These are phyloP conservation scores for Antheraea pernyi DNA, from an alignment of 1,140 invertebrate genomes.

Conservation along the genomic window DNA sequence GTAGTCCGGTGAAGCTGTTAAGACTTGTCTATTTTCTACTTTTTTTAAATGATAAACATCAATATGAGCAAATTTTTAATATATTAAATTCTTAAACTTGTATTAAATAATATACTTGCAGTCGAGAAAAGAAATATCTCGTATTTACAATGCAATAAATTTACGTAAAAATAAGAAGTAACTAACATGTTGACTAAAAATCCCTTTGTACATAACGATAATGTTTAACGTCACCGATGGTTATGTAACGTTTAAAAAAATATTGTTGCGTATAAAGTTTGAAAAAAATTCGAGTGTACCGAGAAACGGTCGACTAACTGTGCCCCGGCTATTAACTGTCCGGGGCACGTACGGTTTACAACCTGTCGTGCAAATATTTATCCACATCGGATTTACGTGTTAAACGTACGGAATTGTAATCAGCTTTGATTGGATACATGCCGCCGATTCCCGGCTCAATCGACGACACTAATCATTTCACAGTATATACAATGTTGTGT, in stretches of 20 bases:
- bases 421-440: conserved; percentile 59
- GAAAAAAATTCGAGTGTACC: conserved; percentile 46
- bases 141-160: too few relatives aligned
- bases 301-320: conserved; percentile 58
- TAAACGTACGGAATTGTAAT: conserved; percentile 69
- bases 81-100: too few relatives aligned
- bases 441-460: conserved; percentile 19
- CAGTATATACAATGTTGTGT: background rate
- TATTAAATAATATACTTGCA: too few relatives aligned
- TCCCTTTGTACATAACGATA: too few relatives aligned
- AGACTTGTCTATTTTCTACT: too few relatives aligned
- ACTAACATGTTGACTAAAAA: too few relatives aligned
- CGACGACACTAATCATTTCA: background rate
- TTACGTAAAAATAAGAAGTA: too few relatives aligned
- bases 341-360: conserved; percentile 61
- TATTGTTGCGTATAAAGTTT: conserved; percentile 24
- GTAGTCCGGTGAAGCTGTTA: too few relatives aligned
- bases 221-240: too few relatives aligned
- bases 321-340: conserved; percentile 50
- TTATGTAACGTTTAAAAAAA: background rate
- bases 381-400: conserved; percentile 70
- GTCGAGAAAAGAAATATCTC: too few relatives aligned
- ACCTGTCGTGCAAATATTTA: conserved; percentile 76
- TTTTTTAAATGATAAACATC: too few relatives aligned
- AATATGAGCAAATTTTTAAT: too few relatives aligned